These are phyloP conservation scores for Chondrosia reniformis DNA, from an alignment of 37 sponge, comb jelly and placozoan species.

Conservation along the genomic window DNA sequence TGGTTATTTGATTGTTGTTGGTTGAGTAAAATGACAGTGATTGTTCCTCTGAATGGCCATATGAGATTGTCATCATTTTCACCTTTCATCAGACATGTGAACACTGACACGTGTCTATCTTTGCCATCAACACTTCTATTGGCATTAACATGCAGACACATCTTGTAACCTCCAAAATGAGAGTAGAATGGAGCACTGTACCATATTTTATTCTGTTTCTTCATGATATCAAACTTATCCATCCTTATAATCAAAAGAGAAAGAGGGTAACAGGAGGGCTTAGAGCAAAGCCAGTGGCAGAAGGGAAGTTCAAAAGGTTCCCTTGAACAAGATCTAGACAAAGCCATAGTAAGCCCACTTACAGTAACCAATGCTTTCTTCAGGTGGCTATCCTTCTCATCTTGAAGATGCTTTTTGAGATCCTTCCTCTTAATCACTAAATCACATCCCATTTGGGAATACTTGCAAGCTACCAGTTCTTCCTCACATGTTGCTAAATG, in stretches of 20 bases:
- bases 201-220: background rate
- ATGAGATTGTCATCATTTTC: slow-evolving; percentile 24
- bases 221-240: background rate
- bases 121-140: slow-evolving; percentile 23
- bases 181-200: slow-evolving; percentile 27
- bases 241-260: background rate
- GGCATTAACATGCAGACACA: slow-evolving; percentile 35
- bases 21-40: slow-evolving; percentile 2
- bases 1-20: background rate
- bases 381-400: background rate
- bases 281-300: slow-evolving; percentile 7
- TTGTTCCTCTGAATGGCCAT: slow-evolving; percentile 31
- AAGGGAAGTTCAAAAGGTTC: background rate
- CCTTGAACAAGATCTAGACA: background rate
- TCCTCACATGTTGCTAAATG: slow-evolving; percentile 3
- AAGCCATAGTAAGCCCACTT: background rate
- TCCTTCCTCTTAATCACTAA: background rate
- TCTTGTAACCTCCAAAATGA: slow-evolving; percentile 30
- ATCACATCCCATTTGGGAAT: background rate
- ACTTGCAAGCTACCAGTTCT: background rate
- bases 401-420: background rate
- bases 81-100: slow-evolving; percentile 28
- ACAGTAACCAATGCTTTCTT: background rate
- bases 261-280: slow-evolving; percentile 11
- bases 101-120: slow-evolving; percentile 36